A percentile compares a stretch with the other conserved stretches of the same genome.
Evolutionary conservation across 2,113 vertebrate species (phyloP).

Genomic region (Laticauda colubrina): DNA sequence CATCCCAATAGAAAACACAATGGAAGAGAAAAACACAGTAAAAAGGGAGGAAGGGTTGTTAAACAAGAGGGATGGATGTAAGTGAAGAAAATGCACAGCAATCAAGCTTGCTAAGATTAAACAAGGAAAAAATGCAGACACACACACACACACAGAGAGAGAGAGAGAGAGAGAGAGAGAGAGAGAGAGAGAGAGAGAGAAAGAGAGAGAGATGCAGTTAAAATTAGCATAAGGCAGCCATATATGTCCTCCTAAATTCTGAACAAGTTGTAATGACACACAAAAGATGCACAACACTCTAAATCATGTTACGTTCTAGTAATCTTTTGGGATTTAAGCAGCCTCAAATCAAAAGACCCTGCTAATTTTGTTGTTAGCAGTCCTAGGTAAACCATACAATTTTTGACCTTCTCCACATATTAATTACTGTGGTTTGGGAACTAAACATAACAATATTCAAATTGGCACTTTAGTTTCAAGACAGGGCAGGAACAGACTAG

Average conservation of each 20-base stretch:
- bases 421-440: neutral
- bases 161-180: neutral
- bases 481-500: neutral
- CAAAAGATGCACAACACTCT: neutral
- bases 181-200: neutral
- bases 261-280: neutral
- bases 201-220: neutral
- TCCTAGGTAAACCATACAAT: neutral
- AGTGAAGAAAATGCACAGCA: neutral
- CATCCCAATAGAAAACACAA: neutral
- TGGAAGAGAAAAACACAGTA: neutral
- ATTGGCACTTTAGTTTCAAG: neutral
- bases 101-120: neutral
- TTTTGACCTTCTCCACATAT: neutral
- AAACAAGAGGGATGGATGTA: neutral
- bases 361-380: neutral
- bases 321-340: neutral
- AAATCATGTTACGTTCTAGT: neutral
- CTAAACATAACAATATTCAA: neutral
- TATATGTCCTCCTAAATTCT: neutral
- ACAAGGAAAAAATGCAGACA: neutral
- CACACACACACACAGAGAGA: too few species aligned
- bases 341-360: neutral
- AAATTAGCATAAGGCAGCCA: neutral
- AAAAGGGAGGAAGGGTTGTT: neutral